A percentile compares a stretch with the other conserved stretches of the same genome.
Conservation (phyloP, 2,888 invertebrate genomes). For the Acleris cristana region DNA sequence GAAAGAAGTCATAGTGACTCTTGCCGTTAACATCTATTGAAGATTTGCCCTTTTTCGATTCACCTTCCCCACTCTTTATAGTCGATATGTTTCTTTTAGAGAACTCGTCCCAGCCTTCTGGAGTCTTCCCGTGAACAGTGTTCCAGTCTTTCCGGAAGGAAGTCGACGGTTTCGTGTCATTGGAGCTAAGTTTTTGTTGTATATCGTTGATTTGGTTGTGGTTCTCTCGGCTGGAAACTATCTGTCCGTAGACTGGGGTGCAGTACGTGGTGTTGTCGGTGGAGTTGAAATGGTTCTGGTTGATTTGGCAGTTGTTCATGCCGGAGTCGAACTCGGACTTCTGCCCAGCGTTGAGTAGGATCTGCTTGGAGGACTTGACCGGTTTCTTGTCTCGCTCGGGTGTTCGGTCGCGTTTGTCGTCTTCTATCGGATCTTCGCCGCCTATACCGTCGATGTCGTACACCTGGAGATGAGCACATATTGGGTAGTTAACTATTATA, state of each 20-base stretch:
- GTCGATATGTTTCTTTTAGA: constrained; percentile 71
- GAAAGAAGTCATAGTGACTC: constrained; percentile 75
- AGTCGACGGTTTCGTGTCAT: constrained; percentile 73
- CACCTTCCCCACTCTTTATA: constrained; percentile 62
- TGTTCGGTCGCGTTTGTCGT: constrained; percentile 57
- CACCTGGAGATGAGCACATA: constrained; percentile 58
- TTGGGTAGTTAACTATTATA: not conserved
- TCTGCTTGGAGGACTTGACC: constrained; percentile 77
- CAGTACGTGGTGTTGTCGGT: constrained; percentile 76
- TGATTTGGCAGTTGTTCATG: constrained; percentile 78
- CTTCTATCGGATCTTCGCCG: constrained; percentile 68
- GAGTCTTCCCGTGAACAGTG: constrained; percentile 62
- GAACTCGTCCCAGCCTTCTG: constrained; percentile 74
- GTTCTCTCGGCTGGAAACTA: constrained; percentile 76
- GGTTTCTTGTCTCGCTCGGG: constrained; percentile 59
- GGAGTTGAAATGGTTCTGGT: constrained; percentile 57
- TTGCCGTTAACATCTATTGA: constrained; percentile 62
- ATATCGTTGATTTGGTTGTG: constrained; percentile 80
- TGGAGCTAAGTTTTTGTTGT: constrained; percentile 70
- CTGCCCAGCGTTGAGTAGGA: constrained; percentile 76
- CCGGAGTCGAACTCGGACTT: constrained; percentile 80
- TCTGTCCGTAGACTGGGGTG: constrained; percentile 78
- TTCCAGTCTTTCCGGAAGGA: constrained; percentile 75
- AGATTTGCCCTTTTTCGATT: constrained; percentile 49
- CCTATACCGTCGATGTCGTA: constrained; percentile 79